Evolutionary conservation across 2,888 invertebrate species (phyloP).

Genomic region (Drosophila macrospina): DNA sequence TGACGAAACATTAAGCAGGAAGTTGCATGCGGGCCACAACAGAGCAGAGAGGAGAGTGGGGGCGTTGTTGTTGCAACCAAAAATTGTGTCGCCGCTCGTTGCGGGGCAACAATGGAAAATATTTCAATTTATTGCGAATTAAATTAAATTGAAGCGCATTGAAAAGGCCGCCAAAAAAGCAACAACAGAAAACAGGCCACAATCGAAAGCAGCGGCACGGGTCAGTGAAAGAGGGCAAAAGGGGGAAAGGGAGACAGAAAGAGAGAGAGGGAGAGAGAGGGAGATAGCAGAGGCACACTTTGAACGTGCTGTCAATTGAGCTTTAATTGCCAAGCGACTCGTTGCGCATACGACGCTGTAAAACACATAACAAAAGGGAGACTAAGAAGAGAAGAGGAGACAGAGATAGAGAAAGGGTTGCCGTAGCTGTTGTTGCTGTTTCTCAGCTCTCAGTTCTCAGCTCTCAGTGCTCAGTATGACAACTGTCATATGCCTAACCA

Average conservation of each 20-base stretch:
- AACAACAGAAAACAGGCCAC: constrained; percentile 35
- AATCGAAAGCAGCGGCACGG: constrained; percentile 52
- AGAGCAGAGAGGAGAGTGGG: background rate
- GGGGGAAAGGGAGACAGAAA: background rate
- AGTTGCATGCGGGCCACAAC: constrained; percentile 61
- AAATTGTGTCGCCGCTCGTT: constrained; percentile 41
- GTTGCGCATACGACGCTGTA: constrained; percentile 55
- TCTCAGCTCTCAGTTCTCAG: constrained; percentile 13
- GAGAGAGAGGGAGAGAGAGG: background rate
- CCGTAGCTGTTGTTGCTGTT: constrained; percentile 24
- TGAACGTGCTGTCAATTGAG: constrained; percentile 73
- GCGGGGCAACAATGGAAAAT: constrained; percentile 60
- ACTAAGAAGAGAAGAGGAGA: constrained; percentile 5
- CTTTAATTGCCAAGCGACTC: constrained; percentile 58
- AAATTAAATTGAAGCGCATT: constrained; percentile 80
- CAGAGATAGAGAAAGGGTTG: background rate
- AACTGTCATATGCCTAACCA: constrained; percentile 51
- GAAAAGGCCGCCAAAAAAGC: constrained; percentile 63
- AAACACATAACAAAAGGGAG: constrained; percentile 38
- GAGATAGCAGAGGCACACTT: constrained; percentile 70
- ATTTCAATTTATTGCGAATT: constrained; percentile 80
- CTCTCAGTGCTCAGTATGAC: constrained; percentile 30
- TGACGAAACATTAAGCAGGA: constrained; percentile 65
- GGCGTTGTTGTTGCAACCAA: constrained; percentile 11
- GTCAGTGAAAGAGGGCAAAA: constrained; percentile 16